These are phyloP conservation scores for Meta bourneti DNA, from an alignment of 2,888 invertebrate species.

Conservation along the genomic window DNA sequence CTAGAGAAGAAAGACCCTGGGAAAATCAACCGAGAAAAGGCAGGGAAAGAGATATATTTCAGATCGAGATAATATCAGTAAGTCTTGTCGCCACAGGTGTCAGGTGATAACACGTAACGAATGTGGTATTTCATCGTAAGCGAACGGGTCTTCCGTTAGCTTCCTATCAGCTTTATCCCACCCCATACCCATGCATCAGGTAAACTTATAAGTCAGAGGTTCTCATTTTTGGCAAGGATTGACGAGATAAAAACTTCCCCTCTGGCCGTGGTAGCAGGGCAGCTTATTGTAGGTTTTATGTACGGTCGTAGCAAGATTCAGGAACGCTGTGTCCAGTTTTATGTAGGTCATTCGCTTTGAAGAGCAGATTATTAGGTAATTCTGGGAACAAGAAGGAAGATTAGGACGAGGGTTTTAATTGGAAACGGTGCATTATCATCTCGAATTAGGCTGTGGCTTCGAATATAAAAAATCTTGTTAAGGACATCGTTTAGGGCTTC, in stretches of 20 bases:
- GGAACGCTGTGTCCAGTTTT: conserved; percentile 20
- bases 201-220: conserved; percentile 48
- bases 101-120: conserved; percentile 37
- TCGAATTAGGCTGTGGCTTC: not conserved
- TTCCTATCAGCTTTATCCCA: not conserved
- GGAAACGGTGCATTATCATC: conserved; percentile 22
- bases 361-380: conserved; percentile 37
- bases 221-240: conserved; percentile 27
- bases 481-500: not conserved
- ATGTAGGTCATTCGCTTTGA: conserved; percentile 46
- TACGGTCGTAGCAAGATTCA: not conserved
- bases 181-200: not conserved
- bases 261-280: not conserved
- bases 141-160: conserved; percentile 10
- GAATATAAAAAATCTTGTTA: conserved; percentile 28
- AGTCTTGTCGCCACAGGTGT: conserved; percentile 50
- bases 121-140: conserved; percentile 20
- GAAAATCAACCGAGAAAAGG: not conserved
- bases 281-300: conserved; percentile 29
- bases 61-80: conserved; percentile 1
- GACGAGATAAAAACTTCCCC: conserved; percentile 13
- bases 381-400: not conserved
- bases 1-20: not conserved
- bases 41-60: not conserved
- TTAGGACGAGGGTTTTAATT: conserved; percentile 50